Evolutionary conservation across 92 coral and sea anemone genomes (phyloP).

Genomic region (Scolanthus callimorphus): DNA sequence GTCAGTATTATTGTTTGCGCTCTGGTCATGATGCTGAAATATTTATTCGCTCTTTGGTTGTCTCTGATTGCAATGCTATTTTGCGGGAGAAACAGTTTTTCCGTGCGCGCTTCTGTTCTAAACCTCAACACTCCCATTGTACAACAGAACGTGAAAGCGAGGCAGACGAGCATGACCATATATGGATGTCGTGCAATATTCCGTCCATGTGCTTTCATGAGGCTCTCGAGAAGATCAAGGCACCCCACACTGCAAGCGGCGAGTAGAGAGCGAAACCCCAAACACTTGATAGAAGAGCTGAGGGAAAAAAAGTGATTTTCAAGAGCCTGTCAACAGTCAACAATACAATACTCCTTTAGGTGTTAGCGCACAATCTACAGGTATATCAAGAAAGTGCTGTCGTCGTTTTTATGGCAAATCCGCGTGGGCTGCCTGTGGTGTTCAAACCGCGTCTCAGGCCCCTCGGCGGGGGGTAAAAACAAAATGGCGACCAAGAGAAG

Average conservation of each 20-base stretch:
- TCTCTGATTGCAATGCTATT: conserved; percentile 34
- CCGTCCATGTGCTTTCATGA: conserved; percentile 22
- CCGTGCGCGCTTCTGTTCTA: conserved; percentile 26
- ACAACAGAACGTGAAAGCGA: conserved; percentile 19
- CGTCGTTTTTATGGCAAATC: too few relatives aligned
- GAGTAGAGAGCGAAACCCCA: not conserved
- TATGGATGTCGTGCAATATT: conserved; percentile 33
- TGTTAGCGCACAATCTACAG: too few relatives aligned
- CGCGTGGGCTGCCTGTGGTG: too few relatives aligned
- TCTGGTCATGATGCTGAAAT: conserved; percentile 26
- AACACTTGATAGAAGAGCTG: not conserved
- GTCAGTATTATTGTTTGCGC: conserved; percentile 28
- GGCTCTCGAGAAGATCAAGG: conserved; percentile 13
- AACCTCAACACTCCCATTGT: conserved; percentile 26
- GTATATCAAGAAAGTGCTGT: too few relatives aligned
- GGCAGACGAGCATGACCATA: conserved; percentile 23
- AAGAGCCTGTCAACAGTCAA: conserved; percentile 30
- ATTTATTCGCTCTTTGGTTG: conserved; percentile 24
- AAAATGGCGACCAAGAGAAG: too few relatives aligned
- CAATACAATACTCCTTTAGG: conserved; percentile 10
- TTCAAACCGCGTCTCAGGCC: too few relatives aligned
- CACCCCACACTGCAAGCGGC: conserved; percentile 10
- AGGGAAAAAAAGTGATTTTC: too few relatives aligned
- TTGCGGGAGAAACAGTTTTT: conserved; percentile 41
- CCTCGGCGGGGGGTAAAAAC: too few relatives aligned